Percentiles rank a stretch among this genome's conserved stretches.
These are phyloP conservation scores for Sebastes iracundus DNA, from an alignment of 2,797 vertebrate species.

Conservation along the genomic window DNA sequence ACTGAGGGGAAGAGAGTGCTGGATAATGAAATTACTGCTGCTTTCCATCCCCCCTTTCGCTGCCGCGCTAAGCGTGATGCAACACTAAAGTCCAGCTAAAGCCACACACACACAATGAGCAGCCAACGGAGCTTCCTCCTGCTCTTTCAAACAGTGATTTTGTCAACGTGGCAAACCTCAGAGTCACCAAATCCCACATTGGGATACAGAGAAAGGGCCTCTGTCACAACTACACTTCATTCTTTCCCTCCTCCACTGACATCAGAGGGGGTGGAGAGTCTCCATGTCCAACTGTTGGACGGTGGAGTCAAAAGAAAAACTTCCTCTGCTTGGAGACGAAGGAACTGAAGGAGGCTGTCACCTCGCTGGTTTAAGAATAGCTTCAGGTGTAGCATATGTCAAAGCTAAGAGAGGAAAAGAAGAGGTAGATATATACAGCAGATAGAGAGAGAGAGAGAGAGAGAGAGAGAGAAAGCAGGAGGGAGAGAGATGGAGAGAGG, in stretches of 20 bases:
- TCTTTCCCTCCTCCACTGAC: slow-evolving; percentile 38
- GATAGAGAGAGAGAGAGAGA: slow-evolving; percentile 13
- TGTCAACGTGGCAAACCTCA: slow-evolving; percentile 77
- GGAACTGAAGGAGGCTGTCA: slow-evolving; percentile 29
- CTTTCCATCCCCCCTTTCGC: slow-evolving; percentile 39
- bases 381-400: slow-evolving; percentile 51
- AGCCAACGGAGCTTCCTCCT: slow-evolving; percentile 47
- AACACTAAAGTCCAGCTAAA: slow-evolving; percentile 41
- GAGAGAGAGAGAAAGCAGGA: slow-evolving; percentile 8
- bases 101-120: slow-evolving; percentile 43
- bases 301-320: slow-evolving; percentile 28
- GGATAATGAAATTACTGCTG: slow-evolving; percentile 67
- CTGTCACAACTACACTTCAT: slow-evolving; percentile 36
- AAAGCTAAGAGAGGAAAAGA: slow-evolving; percentile 37
- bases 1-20: slow-evolving; percentile 30
- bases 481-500: slow-evolving; percentile 69
- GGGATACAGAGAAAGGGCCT: slow-evolving; percentile 38
- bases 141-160: slow-evolving; percentile 56
- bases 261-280: slow-evolving; percentile 22
- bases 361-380: slow-evolving; percentile 35
- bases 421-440: slow-evolving; percentile 5
- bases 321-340: slow-evolving; percentile 8
- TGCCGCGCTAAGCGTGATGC: slow-evolving; percentile 51
- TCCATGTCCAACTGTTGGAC: slow-evolving; percentile 22
- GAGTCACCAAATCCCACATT: slow-evolving; percentile 41